These are phyloP conservation scores for Nicator chloris DNA, from an alignment of 2,113 vertebrate genomes.

Conservation along the genomic window DNA sequence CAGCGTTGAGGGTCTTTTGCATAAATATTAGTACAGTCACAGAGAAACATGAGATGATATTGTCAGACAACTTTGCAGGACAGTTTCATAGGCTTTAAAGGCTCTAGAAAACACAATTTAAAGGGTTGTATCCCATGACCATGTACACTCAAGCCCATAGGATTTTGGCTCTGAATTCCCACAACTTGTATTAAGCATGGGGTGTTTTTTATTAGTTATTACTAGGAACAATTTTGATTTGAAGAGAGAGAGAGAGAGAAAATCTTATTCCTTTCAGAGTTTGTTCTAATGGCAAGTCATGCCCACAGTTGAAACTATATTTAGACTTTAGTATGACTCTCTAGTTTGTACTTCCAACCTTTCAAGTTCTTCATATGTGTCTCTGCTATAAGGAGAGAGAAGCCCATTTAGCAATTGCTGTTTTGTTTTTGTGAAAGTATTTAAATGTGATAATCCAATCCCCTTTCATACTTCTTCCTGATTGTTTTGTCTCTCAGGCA, in stretches of 20 bases:
- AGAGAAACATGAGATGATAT: neutral
- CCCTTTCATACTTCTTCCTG: neutral
- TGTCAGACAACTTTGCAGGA: neutral
- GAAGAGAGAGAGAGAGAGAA: neutral
- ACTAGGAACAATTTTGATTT: neutral
- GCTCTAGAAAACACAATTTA: neutral
- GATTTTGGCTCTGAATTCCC: neutral
- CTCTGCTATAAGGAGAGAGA: neutral
- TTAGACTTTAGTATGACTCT: neutral
- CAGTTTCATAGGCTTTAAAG: neutral
- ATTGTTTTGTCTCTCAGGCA: neutral
- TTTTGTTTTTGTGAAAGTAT: neutral
- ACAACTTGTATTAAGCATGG: neutral
- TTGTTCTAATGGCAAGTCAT: neutral
- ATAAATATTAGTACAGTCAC: neutral
- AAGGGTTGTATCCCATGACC: neutral
- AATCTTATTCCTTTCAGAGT: neutral
- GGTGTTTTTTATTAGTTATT: rapidly evolving
- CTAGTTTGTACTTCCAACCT: neutral
- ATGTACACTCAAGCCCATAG: neutral
- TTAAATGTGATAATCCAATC: neutral
- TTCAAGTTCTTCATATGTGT: neutral
- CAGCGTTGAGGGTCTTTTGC: neutral
- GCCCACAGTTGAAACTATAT: neutral
- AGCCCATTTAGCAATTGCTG: neutral